Evolutionary conservation across 2,888 invertebrate species (phyloP), one percentile per base, ranked within the genome.

Genomic region (Netelia fuscicornis): DNA sequence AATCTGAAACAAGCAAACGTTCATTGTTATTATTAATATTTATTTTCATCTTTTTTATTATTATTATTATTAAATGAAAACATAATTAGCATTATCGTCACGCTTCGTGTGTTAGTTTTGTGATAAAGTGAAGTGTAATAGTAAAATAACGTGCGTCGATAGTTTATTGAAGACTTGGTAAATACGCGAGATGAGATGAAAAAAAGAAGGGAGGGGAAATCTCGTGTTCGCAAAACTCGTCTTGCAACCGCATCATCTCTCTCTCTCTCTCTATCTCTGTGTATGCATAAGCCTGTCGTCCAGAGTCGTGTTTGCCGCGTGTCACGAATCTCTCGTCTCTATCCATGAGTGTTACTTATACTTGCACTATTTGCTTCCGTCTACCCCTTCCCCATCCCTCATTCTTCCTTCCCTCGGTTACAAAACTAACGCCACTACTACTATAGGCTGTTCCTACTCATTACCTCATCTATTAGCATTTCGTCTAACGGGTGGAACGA

Each of bases 391-490:
- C 30, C 30, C 25, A 56, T 48, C 56, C 42, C 17, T 23, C 42
- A 20, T 64, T 67, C 60, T 42, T 65, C 58, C 37, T 48, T 52
- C 75, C 70, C 62, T 79, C 13, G 11, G 75, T 42, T 37, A 11
- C 30, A n/a, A 11, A 23, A 20, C 60, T 25, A 25, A 20, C 48
- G 54, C 75, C n/a, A 72, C 23, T 56, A 71, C 64, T 65, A 71
- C 80, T 54, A 76, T 30, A 37, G 67, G 75, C 77, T 81, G 76
- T 81, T 77, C 75, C 62, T 52, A 71, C 62, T 77, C 81, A 81
- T 84, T 84, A 84, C 81, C 84, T 81, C 84, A 78, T 81, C 77
- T 77, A 84, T 84, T 84, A 84, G 81, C 84, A 74, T 84, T 65
- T 71, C 64, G 54, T 81, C 17, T 78, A 84, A 77, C 81, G 84